These are phyloP conservation scores for Panthera uncia DNA, from an alignment of 2,113 vertebrate species.

Conservation along the genomic window DNA sequence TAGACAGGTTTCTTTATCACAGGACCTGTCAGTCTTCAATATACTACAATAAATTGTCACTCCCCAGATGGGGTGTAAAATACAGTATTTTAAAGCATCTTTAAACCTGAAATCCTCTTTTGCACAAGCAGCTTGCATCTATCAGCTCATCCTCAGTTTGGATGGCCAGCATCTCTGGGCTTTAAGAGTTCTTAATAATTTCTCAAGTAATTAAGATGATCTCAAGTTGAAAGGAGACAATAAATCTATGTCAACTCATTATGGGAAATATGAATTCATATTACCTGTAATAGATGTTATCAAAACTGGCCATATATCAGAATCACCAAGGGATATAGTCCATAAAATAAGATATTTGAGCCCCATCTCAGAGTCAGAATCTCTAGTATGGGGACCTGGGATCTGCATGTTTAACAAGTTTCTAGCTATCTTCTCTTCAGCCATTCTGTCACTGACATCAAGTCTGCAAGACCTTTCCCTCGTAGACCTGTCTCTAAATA, in stretches of 20 bases:
- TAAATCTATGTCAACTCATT: not conserved
- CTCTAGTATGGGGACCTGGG: not conserved
- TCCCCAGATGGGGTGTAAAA: not conserved
- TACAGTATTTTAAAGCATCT: not conserved
- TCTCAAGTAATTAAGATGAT: constrained; percentile 13
- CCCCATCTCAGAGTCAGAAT: not conserved
- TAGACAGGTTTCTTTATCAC: not conserved
- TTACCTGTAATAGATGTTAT: not conserved
- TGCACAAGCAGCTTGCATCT: not conserved
- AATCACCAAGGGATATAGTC: not conserved
- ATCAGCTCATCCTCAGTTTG: not conserved
- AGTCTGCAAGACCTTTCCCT: not conserved
- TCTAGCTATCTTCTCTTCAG: not conserved
- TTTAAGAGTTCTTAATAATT: not conserved
- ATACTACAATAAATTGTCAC: not conserved
- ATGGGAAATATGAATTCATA: not conserved
- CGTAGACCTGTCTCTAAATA: not conserved
- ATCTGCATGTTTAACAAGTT: not conserved
- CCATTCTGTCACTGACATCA: not conserved
- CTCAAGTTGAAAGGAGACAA: not conserved
- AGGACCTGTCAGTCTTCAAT: not conserved
- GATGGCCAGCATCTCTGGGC: not conserved
- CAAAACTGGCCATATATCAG: not conserved
- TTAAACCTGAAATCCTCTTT: not conserved
- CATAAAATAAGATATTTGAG: not conserved